Evolutionary conservation across 2,888 invertebrate species (phyloP).

Genomic region (Leucoptera coffeella): DNA sequence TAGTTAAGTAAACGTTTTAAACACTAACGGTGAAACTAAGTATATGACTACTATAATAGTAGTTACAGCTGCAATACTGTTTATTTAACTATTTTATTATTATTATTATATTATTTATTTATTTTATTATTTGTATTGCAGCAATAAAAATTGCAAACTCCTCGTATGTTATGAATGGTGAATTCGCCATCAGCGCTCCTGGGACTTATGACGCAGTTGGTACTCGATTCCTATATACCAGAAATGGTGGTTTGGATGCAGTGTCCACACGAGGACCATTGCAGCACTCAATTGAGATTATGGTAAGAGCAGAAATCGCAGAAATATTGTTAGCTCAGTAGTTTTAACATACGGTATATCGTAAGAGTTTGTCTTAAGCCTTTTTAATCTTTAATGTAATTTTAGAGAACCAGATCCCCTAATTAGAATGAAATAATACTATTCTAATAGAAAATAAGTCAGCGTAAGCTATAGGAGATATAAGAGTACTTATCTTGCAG

Average conservation of each 20-base stretch:
- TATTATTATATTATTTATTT: too few relatives aligned
- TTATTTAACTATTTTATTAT: too few relatives aligned
- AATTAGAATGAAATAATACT: not conserved
- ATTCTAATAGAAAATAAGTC: not conserved
- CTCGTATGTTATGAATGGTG: constrained; percentile 65
- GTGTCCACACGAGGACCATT: constrained; percentile 71
- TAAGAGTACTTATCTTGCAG: constrained; percentile 32
- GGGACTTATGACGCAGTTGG: constrained; percentile 62
- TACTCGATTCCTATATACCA: constrained; percentile 62
- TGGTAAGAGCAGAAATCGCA: too few relatives aligned
- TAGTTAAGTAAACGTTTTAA: too few relatives aligned
- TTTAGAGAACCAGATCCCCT: too few relatives aligned
- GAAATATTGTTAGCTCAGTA: too few relatives aligned
- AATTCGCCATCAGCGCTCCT: constrained; percentile 58
- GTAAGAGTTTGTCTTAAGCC: too few relatives aligned
- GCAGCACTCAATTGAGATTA: constrained; percentile 67
- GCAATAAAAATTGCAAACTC: constrained; percentile 73
- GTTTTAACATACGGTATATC: too few relatives aligned
- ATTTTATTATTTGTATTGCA: constrained; percentile 27
- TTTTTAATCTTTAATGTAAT: too few relatives aligned
- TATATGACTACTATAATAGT: too few relatives aligned
- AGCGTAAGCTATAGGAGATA: not conserved
- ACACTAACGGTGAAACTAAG: too few relatives aligned
- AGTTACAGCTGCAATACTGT: too few relatives aligned
- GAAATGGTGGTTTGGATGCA: constrained; percentile 62